Percentiles rank a stretch among this genome's conserved stretches.
Conservation (phyloP, 1,140 invertebrate species). For the Drosophila sucinea region DNA sequence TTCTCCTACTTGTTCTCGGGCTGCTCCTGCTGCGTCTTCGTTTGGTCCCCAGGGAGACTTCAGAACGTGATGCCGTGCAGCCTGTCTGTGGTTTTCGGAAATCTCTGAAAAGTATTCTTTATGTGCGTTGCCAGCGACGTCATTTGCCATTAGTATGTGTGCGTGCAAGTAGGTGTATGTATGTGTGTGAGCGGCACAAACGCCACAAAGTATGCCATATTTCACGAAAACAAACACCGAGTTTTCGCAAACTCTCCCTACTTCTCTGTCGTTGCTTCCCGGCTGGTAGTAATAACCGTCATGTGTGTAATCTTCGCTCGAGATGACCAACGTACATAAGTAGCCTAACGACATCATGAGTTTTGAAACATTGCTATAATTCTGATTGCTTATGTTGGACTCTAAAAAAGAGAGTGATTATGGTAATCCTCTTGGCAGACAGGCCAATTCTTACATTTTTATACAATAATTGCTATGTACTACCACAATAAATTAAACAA, state of each 20-base stretch:
- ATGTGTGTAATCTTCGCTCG: slow-evolving; percentile 54
- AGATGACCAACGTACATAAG: slow-evolving; percentile 39
- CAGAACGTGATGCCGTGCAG: slow-evolving; percentile 18
- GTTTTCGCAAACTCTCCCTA: neutral
- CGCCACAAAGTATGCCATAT: slow-evolving; percentile 34
- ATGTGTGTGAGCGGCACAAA: slow-evolving; percentile 11
- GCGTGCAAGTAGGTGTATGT: neutral
- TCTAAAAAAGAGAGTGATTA: neutral
- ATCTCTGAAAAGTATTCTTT: slow-evolving; percentile 28
- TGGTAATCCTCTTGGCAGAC: neutral
- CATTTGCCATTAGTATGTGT: slow-evolving; percentile 18
- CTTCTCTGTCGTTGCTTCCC: neutral
- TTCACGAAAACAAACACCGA: slow-evolving; percentile 25
- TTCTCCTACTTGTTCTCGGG: neutral
- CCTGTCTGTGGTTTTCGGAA: slow-evolving; percentile 5
- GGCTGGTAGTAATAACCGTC: slow-evolving; percentile 32
- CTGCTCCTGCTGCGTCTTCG: slow-evolving; percentile 1
- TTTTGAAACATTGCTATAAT: slow-evolving; percentile 43
- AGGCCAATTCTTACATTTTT: neutral
- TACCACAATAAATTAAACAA: neutral
- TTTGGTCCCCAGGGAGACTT: neutral
- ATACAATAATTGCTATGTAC: neutral
- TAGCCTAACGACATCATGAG: slow-evolving; percentile 1
- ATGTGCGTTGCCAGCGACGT: slow-evolving; percentile 22
- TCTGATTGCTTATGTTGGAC: slow-evolving; percentile 35